Conservation (phyloP, 1,140 invertebrate species). For the Drosophila tropicalis region DNA sequence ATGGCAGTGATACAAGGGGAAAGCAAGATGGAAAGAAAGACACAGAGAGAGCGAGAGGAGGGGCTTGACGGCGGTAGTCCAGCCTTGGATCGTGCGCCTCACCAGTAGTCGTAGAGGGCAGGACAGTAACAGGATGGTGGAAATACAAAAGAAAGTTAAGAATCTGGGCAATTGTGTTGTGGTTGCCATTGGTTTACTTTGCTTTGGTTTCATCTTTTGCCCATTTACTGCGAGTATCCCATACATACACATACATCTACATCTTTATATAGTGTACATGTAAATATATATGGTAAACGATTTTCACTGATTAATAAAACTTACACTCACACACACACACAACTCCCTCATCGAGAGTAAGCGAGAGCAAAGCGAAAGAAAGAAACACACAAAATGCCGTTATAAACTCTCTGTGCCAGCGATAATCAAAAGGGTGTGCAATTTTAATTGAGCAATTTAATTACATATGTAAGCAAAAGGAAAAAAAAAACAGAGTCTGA, state of each 20-base stretch:
- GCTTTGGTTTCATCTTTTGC: slow-evolving; percentile 30
- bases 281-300: slow-evolving; percentile 54
- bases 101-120: too few species aligned
- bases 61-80: background rate
- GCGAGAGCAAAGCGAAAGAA: background rate
- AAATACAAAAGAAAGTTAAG: slow-evolving; percentile 71
- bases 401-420: slow-evolving; percentile 52
- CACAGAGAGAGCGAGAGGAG: background rate
- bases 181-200: slow-evolving; percentile 47
- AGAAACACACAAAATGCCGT: slow-evolving; percentile 2
- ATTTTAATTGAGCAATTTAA: slow-evolving; percentile 83
- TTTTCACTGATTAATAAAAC: slow-evolving; percentile 74
- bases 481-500: slow-evolving; percentile 3
- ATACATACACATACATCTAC: background rate
- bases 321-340: slow-evolving; percentile 35
- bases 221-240: slow-evolving; percentile 9
- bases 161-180: slow-evolving; percentile 71
- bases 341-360: too few species aligned
- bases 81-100: background rate
- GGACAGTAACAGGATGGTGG: background rate
- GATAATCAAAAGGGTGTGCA: slow-evolving; percentile 83
- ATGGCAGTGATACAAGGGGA: slow-evolving; percentile 27
- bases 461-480: slow-evolving; percentile 82
- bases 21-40: slow-evolving; percentile 23
- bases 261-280: slow-evolving; percentile 15